Base-by-base conservation (phyloP, 1,140 invertebrate species). In the Aphelenchoides fujianensis region DNA sequence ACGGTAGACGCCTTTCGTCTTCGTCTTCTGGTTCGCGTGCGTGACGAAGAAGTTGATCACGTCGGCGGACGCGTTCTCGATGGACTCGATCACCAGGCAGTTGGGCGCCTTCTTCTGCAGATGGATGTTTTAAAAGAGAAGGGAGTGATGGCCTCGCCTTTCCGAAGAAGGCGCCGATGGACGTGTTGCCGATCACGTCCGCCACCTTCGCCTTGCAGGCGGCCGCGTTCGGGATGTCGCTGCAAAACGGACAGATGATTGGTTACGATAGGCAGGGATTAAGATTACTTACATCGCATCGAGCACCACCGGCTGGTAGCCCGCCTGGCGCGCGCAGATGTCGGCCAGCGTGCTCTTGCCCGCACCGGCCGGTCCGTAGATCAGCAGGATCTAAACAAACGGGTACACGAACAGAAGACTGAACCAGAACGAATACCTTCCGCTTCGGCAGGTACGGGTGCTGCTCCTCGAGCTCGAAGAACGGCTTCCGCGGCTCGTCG, bases 331-430 rank as follows among this genome's bases (percentile, higher is more conserved):
- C 12, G 63, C 63, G 36, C 63, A 66, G 32, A 66, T 37, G 37
- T 66, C 53, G 3, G 63, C 63, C 16, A 66, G 32, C 3, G 63
- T 66, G 2, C 16, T 36, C 53, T 66, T 66, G 16, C 27, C 16
- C 16, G 16, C 37, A 16, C 63, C 63, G 12, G 32, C 23, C 2
- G 63, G 63, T 36, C 63, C 63, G 53, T 66, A 30, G 0, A 66
- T 19, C 37, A 66, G 32, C 16, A 66, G 32, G 12, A 66, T 66
- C 63, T 66, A 66, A 66, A 61, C 59, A 66, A 66, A 30, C 1
- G 37, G 23, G 36, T 30, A 34, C 23, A 32, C n/a, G 23, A 66
- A n/a, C n/a, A n/a, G n/a, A 36, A 34, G 63, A 16, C 53, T 0
- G 12, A 66, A 32, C n/a, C 1, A 66, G 63, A 66, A 36, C 23